Conservation (phyloP, 2,888 invertebrate species). For the Scaptomyza parva region DNA sequence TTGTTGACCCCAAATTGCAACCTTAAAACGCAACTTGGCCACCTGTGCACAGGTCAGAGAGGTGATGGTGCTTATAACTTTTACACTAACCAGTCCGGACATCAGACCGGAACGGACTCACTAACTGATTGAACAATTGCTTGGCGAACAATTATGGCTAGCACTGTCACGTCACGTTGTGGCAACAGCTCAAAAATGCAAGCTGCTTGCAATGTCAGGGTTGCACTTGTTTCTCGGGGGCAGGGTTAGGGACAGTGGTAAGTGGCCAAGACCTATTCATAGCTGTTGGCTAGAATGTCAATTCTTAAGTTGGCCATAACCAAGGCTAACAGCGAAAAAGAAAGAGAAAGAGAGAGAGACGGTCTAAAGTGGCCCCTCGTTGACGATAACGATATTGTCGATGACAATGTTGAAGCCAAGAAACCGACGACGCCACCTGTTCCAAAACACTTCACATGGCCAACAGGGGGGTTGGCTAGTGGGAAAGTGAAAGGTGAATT, state of each 20-base stretch:
- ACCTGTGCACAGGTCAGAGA: slow-evolving; percentile 30
- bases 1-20: slow-evolving; percentile 25
- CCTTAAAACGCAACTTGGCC: slow-evolving; percentile 35
- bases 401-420: slow-evolving; percentile 27
- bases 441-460: slow-evolving; percentile 17
- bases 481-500: not conserved
- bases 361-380: slow-evolving; percentile 21
- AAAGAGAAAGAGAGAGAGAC: not conserved
- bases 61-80: not conserved
- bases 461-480: slow-evolving; percentile 5
- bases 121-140: slow-evolving; percentile 39
- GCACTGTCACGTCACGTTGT: slow-evolving; percentile 49
- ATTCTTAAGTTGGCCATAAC: slow-evolving; percentile 28
- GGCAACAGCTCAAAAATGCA: slow-evolving; percentile 39
- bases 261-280: not conserved
- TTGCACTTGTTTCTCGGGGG: slow-evolving; percentile 28
- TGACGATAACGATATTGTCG: slow-evolving; percentile 18
- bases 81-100: slow-evolving; percentile 12
- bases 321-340: slow-evolving; percentile 1
- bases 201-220: slow-evolving; percentile 49
- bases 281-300: slow-evolving; percentile 28
- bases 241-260: not conserved
- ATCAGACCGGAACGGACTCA: slow-evolving; percentile 2
- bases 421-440: slow-evolving; percentile 3
- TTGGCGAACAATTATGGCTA: slow-evolving; percentile 47